A percentile compares a stretch with the other conserved stretches of the same genome.
Conservation (phyloP, 1,140 invertebrate genomes). For the Drosophila triauraria region DNA sequence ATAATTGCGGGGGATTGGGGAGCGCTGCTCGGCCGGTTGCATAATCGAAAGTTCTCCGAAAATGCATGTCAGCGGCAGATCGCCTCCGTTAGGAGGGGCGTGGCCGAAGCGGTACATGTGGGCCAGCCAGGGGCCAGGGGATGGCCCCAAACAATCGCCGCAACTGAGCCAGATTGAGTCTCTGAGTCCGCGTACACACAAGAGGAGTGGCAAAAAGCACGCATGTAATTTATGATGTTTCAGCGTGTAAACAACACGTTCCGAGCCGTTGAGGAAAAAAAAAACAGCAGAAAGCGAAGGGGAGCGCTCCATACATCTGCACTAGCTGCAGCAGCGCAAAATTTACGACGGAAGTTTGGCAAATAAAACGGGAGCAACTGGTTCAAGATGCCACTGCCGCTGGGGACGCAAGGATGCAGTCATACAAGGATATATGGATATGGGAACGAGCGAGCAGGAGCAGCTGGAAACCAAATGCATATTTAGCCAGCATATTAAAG, state of each 20-base stretch:
- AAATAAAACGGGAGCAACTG: conserved; percentile 51
- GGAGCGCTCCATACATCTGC: conserved; percentile 35
- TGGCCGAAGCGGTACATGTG: conserved; percentile 13
- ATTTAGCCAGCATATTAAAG: conserved; percentile 71
- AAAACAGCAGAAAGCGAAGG: conserved; percentile 4
- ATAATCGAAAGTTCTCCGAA: conserved; percentile 39
- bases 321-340: conserved; percentile 27
- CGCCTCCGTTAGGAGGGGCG: not conserved
- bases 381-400: conserved; percentile 30
- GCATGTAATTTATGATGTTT: conserved; percentile 83
- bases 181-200: conserved; percentile 71
- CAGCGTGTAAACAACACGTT: conserved; percentile 81
- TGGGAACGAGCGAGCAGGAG: conserved; percentile 39
- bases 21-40: conserved; percentile 5
- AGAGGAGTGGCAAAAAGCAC: conserved; percentile 77
- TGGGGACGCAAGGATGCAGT: conserved; percentile 2
- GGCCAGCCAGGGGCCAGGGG: not conserved
- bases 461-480: conserved; percentile 70
- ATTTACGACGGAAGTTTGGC: conserved; percentile 54
- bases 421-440: conserved; percentile 20
- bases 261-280: conserved; percentile 60
- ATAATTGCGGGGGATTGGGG: conserved; percentile 30
- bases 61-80: conserved; percentile 43
- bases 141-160: conserved; percentile 19
- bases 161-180: conserved; percentile 63